Percentiles rank a stretch among this genome's conserved stretches.
These are phyloP conservation scores for Ceratosolen solmsi DNA, from an alignment of 1,140 invertebrate genomes.

Conservation along the genomic window DNA sequence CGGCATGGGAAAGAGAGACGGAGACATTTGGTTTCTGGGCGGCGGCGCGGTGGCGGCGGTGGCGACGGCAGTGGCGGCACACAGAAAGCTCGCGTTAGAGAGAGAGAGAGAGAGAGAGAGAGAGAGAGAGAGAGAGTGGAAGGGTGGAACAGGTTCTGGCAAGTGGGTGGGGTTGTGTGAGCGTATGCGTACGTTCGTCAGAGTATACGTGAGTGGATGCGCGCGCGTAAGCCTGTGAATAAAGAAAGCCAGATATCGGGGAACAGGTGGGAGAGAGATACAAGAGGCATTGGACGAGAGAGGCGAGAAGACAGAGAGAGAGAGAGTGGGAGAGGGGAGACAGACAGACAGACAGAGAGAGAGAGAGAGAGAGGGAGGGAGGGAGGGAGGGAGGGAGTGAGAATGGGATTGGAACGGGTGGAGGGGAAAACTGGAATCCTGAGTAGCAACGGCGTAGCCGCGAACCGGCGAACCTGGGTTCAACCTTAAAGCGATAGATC, in stretches of 20 bases:
- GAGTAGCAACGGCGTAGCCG: conserved; percentile 73
- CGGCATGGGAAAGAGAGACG: conserved; percentile 57
- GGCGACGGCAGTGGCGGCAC: not conserved
- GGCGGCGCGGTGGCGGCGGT: not conserved
- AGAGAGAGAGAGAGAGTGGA: conserved; percentile 51
- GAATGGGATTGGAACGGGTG: conserved; percentile 49
- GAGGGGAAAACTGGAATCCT: conserved; percentile 71
- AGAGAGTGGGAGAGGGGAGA: conserved; percentile 53
- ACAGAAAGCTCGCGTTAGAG: not conserved
- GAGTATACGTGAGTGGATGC: conserved; percentile 1
- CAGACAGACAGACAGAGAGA: conserved; percentile 39
- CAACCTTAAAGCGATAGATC: conserved; percentile 73
- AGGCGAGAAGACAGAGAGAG: conserved; percentile 48
- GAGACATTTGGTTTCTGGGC: conserved; percentile 42
- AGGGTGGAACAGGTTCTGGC: conserved; percentile 67
- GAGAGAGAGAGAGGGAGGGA: conserved; percentile 47
- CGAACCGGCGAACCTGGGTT: conserved; percentile 69
- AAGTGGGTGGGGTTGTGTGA: conserved; percentile 62
- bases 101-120: conserved; percentile 41
- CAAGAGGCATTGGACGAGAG: conserved; percentile 40
- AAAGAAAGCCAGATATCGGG: conserved; percentile 49
- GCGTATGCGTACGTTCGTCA: conserved; percentile 55
- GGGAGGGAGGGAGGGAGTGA: conserved; percentile 47
- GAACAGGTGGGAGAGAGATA: conserved; percentile 58
- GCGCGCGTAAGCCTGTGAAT: not conserved